These are phyloP conservation scores for Tortricodes alternella DNA, from an alignment of 2,888 invertebrate genomes.

Conservation along the genomic window DNA sequence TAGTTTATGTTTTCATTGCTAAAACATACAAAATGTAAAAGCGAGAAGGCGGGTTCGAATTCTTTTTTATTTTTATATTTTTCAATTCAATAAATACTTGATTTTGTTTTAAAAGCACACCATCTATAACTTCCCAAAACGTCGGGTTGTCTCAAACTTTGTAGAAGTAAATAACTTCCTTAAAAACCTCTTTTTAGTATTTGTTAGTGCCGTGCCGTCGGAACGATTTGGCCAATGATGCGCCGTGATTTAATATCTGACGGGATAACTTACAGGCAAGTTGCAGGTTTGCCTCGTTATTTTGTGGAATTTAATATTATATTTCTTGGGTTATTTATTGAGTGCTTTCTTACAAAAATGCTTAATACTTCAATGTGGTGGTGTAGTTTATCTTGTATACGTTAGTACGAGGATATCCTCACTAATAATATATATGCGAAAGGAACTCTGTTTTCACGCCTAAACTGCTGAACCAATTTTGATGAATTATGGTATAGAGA, in stretches of 20 bases:
- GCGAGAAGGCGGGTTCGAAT: too few species aligned
- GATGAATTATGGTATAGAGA: too few species aligned
- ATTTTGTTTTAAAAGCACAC: not conserved
- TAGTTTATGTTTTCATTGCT: too few species aligned
- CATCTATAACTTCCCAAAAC: not conserved
- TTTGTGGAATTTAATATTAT: slow-evolving; percentile 20
- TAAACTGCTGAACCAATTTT: too few species aligned
- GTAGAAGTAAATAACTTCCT: slow-evolving; percentile 15
- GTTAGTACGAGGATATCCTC: too few species aligned
- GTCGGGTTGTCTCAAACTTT: slow-evolving; percentile 14
- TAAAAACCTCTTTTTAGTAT: slow-evolving; percentile 26
- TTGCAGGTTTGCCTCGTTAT: slow-evolving; percentile 11
- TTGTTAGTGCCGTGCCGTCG: slow-evolving; percentile 6
- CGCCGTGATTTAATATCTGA: not conserved
- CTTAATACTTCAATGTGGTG: too few species aligned
- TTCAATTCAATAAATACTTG: not conserved
- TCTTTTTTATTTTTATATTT: too few species aligned
- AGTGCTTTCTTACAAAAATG: not conserved
- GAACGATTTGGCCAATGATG: slow-evolving; percentile 34
- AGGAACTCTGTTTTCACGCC: too few species aligned
- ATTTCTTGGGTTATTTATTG: slow-evolving; percentile 2
- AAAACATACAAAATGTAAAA: too few species aligned
- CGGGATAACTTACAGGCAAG: slow-evolving; percentile 17
- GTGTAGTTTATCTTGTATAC: too few species aligned
- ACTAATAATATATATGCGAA: too few species aligned